Percentiles rank a stretch among this genome's conserved stretches.
phyloP scores from a whole-genome alignment of 1,140 invertebrate species.

The Ips typographus region DNA sequence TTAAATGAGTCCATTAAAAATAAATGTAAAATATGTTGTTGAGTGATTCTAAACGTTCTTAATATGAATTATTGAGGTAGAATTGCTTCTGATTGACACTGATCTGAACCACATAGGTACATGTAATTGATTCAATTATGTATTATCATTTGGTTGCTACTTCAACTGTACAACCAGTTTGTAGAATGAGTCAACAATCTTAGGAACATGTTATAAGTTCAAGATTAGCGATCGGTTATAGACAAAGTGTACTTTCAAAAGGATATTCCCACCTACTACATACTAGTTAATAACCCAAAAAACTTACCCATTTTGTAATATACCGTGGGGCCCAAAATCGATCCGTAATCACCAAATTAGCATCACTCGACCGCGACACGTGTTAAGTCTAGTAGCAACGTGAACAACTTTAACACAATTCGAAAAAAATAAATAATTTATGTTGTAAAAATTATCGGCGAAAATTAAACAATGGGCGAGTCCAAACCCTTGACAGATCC shows the following conservation, averaged over 20 bases:
- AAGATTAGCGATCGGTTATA: background rate
- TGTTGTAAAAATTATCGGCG: slow-evolving; percentile 3
- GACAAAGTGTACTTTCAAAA: slow-evolving; percentile 1
- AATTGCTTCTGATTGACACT: background rate
- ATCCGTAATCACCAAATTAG: background rate
- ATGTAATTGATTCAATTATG: background rate
- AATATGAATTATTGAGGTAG: background rate
- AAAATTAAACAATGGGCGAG: slow-evolving; percentile 13
- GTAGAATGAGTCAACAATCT: background rate
- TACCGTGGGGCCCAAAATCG: background rate
- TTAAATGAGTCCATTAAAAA: too few species aligned
- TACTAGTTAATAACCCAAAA: background rate
- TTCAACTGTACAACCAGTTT: background rate
- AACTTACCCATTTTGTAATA: slow-evolving; percentile 3
- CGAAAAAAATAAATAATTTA: background rate
- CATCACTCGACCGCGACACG: background rate
- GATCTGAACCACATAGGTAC: background rate
- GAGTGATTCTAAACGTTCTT: background rate
- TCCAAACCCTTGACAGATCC: background rate
- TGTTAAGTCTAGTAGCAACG: background rate
- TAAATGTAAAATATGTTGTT: too few species aligned
- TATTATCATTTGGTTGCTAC: background rate
- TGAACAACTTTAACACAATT: background rate
- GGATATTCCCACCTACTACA: slow-evolving; percentile 1
- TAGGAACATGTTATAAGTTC: background rate